Base-by-base conservation (phyloP, 2,797 vertebrate species). In the Rhodeus uyekii region DNA sequence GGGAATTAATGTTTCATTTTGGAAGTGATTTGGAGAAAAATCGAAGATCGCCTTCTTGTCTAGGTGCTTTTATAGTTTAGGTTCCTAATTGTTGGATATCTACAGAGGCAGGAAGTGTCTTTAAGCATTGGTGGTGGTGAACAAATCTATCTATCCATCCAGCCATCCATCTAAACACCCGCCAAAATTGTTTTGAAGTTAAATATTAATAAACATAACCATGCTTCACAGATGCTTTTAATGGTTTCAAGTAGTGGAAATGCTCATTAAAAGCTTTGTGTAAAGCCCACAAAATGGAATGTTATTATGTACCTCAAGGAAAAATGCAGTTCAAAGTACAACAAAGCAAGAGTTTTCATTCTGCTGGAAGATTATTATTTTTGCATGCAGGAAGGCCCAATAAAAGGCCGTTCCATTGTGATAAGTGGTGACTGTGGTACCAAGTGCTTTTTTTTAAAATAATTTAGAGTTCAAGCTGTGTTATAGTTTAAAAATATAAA, bases 1-100 rank as follows among this genome's bases (percentile, higher is more conserved):
- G 73, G 29, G 64, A 32, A 76, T 53, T 69, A 82, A 82, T 82
- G 73, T 67, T 68, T 82, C 61, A 82, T 81, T 75, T 81, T 74
- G 75, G 53, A 64, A 53, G 61, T 36, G 48, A 82, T 82, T 80
- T 63, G 36, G 34, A 32, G 53, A n/a, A n/a, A n/a, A n/a, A n/a
- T n/a, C n/a, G 24, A 63, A 42, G 34, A 73, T 53, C 18, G 27
- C 38, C 39, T 61, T 16, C 55, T 58, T 64, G 14, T 73, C 77
- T 67, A 32, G 27, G 19, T 19, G 53, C 32, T 24, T 58, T 55
- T 60, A 38, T 38, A 8, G 27, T 46, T 44, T 3, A 63, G 24
- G 13, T 61, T 76, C 58, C 39, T 76, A n/a, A n/a, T n/a, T 42
- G 74, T 63, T 61, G 10, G 39, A 44, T 44, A 34, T 76, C 27